These are phyloP conservation scores for Carollia perspicillata DNA, from an alignment of 2,113 vertebrate species.

Conservation along the genomic window DNA sequence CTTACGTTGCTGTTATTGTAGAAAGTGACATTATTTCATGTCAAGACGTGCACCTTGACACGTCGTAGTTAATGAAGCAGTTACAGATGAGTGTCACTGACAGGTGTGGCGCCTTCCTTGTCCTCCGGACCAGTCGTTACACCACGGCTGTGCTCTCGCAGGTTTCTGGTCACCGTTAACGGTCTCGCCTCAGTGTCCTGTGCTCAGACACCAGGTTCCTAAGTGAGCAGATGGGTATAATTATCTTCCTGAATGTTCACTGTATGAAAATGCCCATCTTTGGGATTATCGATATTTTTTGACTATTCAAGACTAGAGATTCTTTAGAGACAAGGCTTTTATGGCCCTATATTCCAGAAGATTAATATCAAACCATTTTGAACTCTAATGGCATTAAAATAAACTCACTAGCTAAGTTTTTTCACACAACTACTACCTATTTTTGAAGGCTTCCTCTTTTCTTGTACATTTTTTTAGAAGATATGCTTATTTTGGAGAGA, in stretches of 20 bases:
- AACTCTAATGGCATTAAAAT: neutral
- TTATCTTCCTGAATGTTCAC: neutral
- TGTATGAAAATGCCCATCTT: neutral
- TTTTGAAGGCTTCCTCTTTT: neutral
- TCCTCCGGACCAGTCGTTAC: neutral
- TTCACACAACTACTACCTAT: neutral
- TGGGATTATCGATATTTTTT: neutral
- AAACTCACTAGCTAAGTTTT: neutral
- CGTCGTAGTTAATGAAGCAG: neutral
- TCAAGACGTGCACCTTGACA: neutral
- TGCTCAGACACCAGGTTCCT: neutral
- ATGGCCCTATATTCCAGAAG: neutral
- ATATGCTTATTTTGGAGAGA: neutral
- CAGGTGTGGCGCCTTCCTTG: neutral
- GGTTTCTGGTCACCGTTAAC: neutral
- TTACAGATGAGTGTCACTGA: neutral
- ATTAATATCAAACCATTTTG: neutral
- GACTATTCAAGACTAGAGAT: neutral
- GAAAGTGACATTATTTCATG: neutral
- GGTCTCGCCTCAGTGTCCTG: neutral
- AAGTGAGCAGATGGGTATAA: neutral
- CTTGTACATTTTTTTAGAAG: neutral
- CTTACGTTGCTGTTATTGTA: neutral
- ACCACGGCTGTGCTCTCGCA: neutral
- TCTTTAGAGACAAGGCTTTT: neutral